Conservation (phyloP, 2,797 vertebrate species). For the Centropyge bicolor region DNA sequence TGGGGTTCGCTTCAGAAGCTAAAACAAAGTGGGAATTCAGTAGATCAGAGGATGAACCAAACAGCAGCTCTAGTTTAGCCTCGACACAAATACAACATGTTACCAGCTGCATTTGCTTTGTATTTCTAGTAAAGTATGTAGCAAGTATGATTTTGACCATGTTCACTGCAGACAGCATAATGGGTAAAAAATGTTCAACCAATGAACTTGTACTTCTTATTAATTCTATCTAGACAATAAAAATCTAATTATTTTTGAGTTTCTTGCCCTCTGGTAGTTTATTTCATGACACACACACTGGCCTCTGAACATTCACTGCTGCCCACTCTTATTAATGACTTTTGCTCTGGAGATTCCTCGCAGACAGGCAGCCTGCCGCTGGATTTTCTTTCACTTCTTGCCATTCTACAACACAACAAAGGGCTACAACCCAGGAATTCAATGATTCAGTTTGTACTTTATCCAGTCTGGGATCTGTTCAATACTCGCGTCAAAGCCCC, state of each 20-base stretch:
- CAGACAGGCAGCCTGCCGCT: slow-evolving; percentile 28
- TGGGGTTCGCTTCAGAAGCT: slow-evolving; percentile 37
- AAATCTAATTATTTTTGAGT: slow-evolving; percentile 25
- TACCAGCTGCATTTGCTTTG: slow-evolving; percentile 17
- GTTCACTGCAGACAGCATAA: background rate
- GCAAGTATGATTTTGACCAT: slow-evolving; percentile 16
- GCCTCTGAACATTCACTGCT: slow-evolving; percentile 36
- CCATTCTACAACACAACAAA: slow-evolving; percentile 36
- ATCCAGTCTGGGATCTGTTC: slow-evolving; percentile 39
- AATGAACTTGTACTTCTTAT: background rate
- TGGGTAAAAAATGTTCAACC: background rate
- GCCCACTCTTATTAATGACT: slow-evolving; percentile 47
- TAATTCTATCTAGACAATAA: background rate
- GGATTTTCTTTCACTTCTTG: slow-evolving; percentile 21
- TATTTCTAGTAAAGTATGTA: too few species aligned
- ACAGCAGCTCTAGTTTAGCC: slow-evolving; percentile 35
- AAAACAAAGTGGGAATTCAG: slow-evolving; percentile 62
- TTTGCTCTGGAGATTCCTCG: slow-evolving; percentile 40
- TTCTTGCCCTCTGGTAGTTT: slow-evolving; percentile 12
- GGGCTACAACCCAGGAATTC: slow-evolving; percentile 20
- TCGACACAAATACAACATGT: slow-evolving; percentile 21
- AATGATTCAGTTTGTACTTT: slow-evolving; percentile 39
- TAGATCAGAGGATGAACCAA: slow-evolving; percentile 54
- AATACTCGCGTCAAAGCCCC: slow-evolving; percentile 34
- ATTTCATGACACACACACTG: slow-evolving; percentile 19